Evolutionary conservation across 1,140 invertebrate species (phyloP), one percentile per base, ranked within the genome.

Genomic region (Oedothorax gibbosus): DNA sequence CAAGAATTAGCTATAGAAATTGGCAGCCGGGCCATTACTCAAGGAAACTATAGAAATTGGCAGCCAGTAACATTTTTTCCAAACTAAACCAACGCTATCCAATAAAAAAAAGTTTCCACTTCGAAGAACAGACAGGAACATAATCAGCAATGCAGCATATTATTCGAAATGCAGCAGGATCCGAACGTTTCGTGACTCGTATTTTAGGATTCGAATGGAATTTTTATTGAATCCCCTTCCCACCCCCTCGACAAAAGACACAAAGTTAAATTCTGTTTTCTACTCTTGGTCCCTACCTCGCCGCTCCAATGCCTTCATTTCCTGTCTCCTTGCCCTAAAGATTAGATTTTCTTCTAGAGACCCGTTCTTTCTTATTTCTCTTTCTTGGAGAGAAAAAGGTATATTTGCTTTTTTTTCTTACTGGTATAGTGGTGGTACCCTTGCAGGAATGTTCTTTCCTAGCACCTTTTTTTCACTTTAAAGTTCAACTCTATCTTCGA

Each of bases 221-320:
- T 65, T 77, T 77, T 77, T 77, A 77, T 77, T 77, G 75, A 77
- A 77, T 77, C 60, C 60, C n/a, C 60, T 75, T 12, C 50, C 49
- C 18, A 71, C 35, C 35, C 35, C 35, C 57, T 18, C 60, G 60
- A 64, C 75, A 51, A 12, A 62, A 77, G 75, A 65, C 75, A 77
- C 18, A 51, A 21, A 77, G 60, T 65, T 64, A 77, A 77, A 77
- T 77, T 77, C 60, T 77, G 75, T 77, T 77, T 77, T 64, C 60
- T 77, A 8, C 54, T 60, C 35, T 35, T n/a, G 14, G 15, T 68
- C 65, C 65, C 54, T 12, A 75, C 20, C 35, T 14, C 54, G 15
- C 9, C 56, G 75, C 75, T 77, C 51, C 75, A 77, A 51, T 77
- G 35, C 75, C 60, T 65, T 77, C 60, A 77, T 77, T 77, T 77